These are phyloP conservation scores for Montipora foliosa DNA, from an alignment of 64 coral and sea anemone species.

Conservation along the genomic window DNA sequence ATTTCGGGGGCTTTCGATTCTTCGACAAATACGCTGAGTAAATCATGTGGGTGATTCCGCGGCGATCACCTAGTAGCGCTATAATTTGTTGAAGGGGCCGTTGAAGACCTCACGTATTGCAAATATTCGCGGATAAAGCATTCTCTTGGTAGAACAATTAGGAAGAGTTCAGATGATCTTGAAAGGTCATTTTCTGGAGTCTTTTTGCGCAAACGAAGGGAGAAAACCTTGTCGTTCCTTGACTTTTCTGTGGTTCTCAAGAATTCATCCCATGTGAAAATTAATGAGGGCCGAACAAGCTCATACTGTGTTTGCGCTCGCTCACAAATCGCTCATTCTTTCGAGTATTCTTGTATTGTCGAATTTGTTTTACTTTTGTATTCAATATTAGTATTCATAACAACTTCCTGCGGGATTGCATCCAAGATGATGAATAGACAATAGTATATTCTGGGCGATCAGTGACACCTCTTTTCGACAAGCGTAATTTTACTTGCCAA, in stretches of 20 bases:
- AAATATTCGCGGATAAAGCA: not conserved
- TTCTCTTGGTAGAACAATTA: not conserved
- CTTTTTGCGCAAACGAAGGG: not conserved
- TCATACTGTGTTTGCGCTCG: not conserved
- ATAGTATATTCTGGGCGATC: not conserved
- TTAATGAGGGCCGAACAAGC: not conserved
- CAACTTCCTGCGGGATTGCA: conserved; percentile 40
- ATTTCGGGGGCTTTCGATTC: not conserved
- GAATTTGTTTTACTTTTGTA: conserved; percentile 52
- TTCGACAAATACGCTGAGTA: too few species aligned
- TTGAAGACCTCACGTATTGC: conserved; percentile 21
- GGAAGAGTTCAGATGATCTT: not conserved
- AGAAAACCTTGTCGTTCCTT: too few species aligned
- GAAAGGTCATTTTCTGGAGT: not conserved
- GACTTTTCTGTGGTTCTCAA: not conserved
- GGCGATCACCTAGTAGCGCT: not conserved
- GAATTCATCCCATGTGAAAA: not conserved
- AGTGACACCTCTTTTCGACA: not conserved
- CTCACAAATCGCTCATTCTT: conserved; percentile 32
- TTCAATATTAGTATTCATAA: conserved; percentile 47
- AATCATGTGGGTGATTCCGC: not conserved
- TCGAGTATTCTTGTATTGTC: conserved; percentile 19
- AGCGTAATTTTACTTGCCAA: not conserved
- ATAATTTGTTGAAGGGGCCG: not conserved
- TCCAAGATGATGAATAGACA: not conserved